Conservation (phyloP, 2,113 vertebrate genomes). For the Ctenomys sociabilis region DNA sequence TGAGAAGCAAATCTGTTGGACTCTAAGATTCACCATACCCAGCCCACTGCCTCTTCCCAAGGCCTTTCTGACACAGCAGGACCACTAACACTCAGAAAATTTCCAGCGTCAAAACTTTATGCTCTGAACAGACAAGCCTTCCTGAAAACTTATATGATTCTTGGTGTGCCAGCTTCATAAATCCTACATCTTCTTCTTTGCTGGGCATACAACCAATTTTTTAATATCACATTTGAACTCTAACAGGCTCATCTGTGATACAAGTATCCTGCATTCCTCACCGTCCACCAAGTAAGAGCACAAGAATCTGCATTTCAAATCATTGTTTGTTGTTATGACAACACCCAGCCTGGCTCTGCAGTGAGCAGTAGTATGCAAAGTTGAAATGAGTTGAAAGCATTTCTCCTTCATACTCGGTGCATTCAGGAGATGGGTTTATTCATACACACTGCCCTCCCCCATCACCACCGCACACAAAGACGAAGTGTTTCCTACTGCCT, state of each 20-base stretch:
- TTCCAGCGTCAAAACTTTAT: background rate
- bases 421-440: constrained; percentile 46
- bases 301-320: constrained; percentile 87
- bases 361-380: constrained; percentile 54
- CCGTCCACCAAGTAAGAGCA: constrained; percentile 73
- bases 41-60: background rate
- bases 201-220: constrained; percentile 74
- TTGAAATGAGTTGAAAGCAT: constrained; percentile 63
- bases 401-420: background rate
- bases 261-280: constrained; percentile 76
- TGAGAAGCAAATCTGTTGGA: background rate
- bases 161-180: constrained; percentile 71
- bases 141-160: constrained; percentile 64
- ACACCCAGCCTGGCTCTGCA: constrained; percentile 76
- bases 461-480: constrained; percentile 1
- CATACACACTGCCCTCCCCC: background rate
- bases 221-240: constrained; percentile 76
- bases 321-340: constrained; percentile 88
- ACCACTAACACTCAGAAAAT: constrained; percentile 44
- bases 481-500: constrained; percentile 35
- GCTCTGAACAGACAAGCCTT: constrained; percentile 53
- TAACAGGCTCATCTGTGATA: constrained; percentile 66
- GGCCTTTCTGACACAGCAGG: background rate
- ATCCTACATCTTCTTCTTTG: constrained; percentile 71
- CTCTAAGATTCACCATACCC: no score